Evolutionary conservation across 2,113 vertebrate species (phyloP).

Genomic region (Plestiodon gilberti): DNA sequence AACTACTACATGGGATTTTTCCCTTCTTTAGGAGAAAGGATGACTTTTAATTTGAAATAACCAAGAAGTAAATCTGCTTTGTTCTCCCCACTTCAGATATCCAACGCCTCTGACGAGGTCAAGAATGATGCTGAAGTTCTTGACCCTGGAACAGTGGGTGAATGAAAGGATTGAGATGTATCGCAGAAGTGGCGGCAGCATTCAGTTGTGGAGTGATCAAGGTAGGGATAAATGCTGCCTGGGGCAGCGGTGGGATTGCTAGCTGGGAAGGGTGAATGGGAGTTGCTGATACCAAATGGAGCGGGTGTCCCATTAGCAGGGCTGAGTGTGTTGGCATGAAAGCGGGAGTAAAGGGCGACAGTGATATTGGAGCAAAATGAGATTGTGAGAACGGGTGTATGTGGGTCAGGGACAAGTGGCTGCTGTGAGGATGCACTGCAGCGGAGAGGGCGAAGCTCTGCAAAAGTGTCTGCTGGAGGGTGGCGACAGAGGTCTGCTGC

Average conservation of each 20-base stretch:
- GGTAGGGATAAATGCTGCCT: slow-evolving; percentile 76
- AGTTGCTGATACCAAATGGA: slow-evolving; percentile 73
- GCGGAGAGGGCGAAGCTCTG: slow-evolving; percentile 84
- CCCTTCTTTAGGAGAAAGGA: slow-evolving; percentile 19
- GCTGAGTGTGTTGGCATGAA: slow-evolving; percentile 77
- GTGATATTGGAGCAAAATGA: slow-evolving; percentile 79
- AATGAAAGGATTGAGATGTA: slow-evolving; percentile 79
- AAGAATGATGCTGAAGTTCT: slow-evolving; percentile 77
- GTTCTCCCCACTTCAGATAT: slow-evolving; percentile 64
- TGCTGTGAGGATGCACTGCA: slow-evolving; percentile 67
- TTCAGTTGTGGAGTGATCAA: slow-evolving; percentile 77
- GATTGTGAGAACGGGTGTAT: slow-evolving; percentile 83
- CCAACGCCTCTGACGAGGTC: slow-evolving; percentile 66
- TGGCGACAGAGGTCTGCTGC: slow-evolving; percentile 78
- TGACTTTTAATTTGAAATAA: slow-evolving; percentile 52
- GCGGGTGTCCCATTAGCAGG: slow-evolving; percentile 74
- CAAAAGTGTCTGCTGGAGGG: slow-evolving; percentile 85
- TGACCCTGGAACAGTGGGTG: slow-evolving; percentile 82
- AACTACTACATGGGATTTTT: slow-evolving; percentile 29
- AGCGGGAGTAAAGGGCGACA: slow-evolving; percentile 72
- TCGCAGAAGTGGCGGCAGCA: slow-evolving; percentile 68
- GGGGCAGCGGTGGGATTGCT: slow-evolving; percentile 76
- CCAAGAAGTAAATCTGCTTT: slow-evolving; percentile 32
- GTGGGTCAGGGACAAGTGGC: slow-evolving; percentile 77
- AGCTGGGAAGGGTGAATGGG: slow-evolving; percentile 79